phyloP scores from a whole-genome alignment of 2,888 invertebrate genomes.

The Lithophane semibrunnea region DNA sequence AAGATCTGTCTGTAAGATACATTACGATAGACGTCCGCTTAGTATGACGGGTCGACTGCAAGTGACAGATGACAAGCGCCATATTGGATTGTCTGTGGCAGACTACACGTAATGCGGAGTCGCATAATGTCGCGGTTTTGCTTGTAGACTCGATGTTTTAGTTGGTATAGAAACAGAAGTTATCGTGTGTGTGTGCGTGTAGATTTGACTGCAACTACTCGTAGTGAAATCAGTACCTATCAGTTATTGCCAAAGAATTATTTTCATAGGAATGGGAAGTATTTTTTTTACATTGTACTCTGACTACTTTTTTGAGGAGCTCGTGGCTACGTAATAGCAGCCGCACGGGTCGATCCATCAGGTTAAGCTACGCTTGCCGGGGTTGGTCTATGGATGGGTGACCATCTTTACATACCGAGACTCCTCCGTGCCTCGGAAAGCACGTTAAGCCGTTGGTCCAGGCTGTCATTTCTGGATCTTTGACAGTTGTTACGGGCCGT shows the following conservation, averaged over 20 bases:
- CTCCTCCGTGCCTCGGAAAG: too few relatives aligned
- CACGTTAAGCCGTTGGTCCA: too few relatives aligned
- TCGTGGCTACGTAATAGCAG: too few relatives aligned
- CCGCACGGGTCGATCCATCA: too few relatives aligned
- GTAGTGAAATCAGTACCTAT: background rate
- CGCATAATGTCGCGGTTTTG: slow-evolving; percentile 33
- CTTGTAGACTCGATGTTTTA: slow-evolving; percentile 23
- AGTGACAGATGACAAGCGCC: slow-evolving; percentile 77
- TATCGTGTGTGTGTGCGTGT: background rate
- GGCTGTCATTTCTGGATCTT: too few relatives aligned
- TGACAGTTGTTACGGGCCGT: too few relatives aligned
- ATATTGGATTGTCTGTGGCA: slow-evolving; percentile 74
- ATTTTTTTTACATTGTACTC: background rate
- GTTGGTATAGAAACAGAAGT: background rate
- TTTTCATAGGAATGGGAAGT: background rate
- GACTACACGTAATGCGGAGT: slow-evolving; percentile 40
- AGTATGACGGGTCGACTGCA: slow-evolving; percentile 69
- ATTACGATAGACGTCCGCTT: slow-evolving; percentile 61
- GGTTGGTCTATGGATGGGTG: too few relatives aligned
- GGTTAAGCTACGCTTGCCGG: too few relatives aligned
- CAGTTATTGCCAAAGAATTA: background rate
- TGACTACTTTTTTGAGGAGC: background rate
- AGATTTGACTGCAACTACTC: background rate
- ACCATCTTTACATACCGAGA: too few relatives aligned
- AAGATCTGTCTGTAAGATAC: slow-evolving; percentile 39